Evolutionary conservation across 2,113 vertebrate genomes (phyloP).

Genomic region (Taxidea taxus): DNA sequence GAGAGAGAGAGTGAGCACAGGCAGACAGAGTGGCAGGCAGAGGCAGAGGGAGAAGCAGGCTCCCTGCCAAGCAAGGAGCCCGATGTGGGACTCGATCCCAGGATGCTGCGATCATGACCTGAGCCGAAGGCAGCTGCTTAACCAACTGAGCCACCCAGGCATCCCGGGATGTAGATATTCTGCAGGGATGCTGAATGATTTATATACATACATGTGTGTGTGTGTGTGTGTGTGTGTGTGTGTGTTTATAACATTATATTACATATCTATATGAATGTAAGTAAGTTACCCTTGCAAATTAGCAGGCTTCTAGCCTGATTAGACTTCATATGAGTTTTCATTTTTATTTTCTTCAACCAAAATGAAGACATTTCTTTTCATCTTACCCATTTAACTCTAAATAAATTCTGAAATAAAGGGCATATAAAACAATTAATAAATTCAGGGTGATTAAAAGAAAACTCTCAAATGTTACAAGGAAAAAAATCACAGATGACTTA

Average conservation of each 20-base stretch:
- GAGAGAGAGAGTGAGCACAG: no score
- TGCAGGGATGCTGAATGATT: not conserved
- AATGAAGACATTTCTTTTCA: not conserved
- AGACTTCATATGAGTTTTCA: not conserved
- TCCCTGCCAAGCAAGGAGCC: no score
- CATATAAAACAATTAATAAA: constrained; percentile 9
- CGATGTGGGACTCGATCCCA: no score
- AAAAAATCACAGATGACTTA: not conserved
- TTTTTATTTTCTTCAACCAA: not conserved
- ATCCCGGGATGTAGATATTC: not conserved
- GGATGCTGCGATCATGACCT: no score
- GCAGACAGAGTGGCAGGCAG: no score
- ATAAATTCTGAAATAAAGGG: constrained; percentile 21
- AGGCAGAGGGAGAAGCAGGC: no score
- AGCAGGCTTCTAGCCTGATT: not conserved
- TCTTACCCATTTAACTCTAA: not conserved
- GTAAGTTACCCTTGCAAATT: not conserved
- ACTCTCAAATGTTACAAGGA: not conserved
- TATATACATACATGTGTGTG: not conserved
- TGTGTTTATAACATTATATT: not conserved
- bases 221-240: no score
- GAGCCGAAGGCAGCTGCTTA: no score
- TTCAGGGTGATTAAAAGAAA: not conserved
- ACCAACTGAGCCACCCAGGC: no score
- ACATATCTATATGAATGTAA: not conserved